These are phyloP conservation scores for Vanessa atalanta DNA, from an alignment of 1,140 invertebrate genomes.

Conservation along the genomic window DNA sequence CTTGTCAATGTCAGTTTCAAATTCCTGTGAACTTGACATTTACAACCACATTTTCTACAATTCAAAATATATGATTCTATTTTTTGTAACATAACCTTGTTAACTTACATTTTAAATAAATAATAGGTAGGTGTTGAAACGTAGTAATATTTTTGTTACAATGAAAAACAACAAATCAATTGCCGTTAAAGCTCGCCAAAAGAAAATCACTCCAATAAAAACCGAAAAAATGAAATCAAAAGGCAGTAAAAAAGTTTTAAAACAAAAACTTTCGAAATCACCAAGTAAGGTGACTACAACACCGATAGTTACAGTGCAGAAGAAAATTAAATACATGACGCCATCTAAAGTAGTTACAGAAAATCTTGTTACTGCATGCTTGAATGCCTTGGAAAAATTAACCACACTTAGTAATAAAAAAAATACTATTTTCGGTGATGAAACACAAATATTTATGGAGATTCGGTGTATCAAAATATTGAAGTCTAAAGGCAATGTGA, in stretches of 20 bases:
- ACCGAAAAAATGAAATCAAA: slow-evolving; percentile 20
- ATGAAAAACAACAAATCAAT: slow-evolving; percentile 19
- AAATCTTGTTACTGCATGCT: slow-evolving; percentile 49
- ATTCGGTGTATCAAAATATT: slow-evolving; percentile 71
- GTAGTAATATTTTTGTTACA: neutral
- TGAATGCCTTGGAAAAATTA: slow-evolving; percentile 62
- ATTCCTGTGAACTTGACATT: no score
- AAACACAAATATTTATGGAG: slow-evolving; percentile 70
- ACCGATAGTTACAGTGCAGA: slow-evolving; percentile 21
- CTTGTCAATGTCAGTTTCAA: no score
- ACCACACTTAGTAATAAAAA: slow-evolving; percentile 54
- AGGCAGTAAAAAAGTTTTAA: slow-evolving; percentile 26
- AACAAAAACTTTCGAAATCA: slow-evolving; percentile 5
- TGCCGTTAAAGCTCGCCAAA: slow-evolving; percentile 18
- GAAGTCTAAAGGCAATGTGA: slow-evolving; percentile 59
- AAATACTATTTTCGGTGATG: slow-evolving; percentile 67
- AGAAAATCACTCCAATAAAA: slow-evolving; percentile 31
- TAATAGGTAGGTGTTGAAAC: neutral
- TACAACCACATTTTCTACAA: no score
- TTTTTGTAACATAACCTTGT: slow-evolving; percentile 1
- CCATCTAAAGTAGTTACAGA: slow-evolving; percentile 60
- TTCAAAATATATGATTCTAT: neutral
- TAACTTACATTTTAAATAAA: neutral
- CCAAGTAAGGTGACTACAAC: neutral
- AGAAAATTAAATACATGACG: slow-evolving; percentile 55